phyloP scores from a whole-genome alignment of 2,888 invertebrate species.

The Crossocerus cetratus region DNA sequence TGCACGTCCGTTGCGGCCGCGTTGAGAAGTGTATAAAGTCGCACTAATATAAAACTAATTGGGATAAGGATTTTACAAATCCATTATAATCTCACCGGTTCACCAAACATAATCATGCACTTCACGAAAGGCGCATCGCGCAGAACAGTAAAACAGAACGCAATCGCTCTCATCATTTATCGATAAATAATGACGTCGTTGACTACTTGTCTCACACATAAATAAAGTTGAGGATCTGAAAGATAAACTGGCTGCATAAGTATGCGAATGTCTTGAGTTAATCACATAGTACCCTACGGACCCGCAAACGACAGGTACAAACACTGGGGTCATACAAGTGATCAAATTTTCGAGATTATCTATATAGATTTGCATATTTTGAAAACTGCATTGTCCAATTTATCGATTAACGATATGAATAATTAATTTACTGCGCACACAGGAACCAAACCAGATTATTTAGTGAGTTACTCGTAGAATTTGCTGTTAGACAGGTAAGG shows the following conservation, averaged over 20 bases:
- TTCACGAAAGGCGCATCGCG: slow-evolving; percentile 35
- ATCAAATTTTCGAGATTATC: slow-evolving; percentile 19
- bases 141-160: slow-evolving; percentile 48
- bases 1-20: slow-evolving; percentile 47
- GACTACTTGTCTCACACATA: slow-evolving; percentile 25
- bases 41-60: slow-evolving; percentile 46
- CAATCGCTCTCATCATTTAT: slow-evolving; percentile 45
- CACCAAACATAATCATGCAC: slow-evolving; percentile 35
- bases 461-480: slow-evolving; percentile 64
- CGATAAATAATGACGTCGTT: slow-evolving; percentile 50
- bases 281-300: slow-evolving; percentile 26
- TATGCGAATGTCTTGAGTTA: slow-evolving; percentile 22
- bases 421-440: slow-evolving; percentile 59
- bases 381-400: slow-evolving; percentile 43
- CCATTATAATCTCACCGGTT: slow-evolving; percentile 29
- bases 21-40: slow-evolving; percentile 34
- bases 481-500: slow-evolving; percentile 66
- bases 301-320: slow-evolving; percentile 39
- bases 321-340: slow-evolving; percentile 23
- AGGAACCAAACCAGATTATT: slow-evolving; percentile 57
- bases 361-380: neutral
- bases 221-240: slow-evolving; percentile 29
- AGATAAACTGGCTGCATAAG: slow-evolving; percentile 12
- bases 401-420: slow-evolving; percentile 57
- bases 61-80: slow-evolving; percentile 39